Evolutionary conservation across 2,888 invertebrate genomes (phyloP), one percentile per base, ranked within the genome.

Genomic region (Invenusta paracnida): DNA sequence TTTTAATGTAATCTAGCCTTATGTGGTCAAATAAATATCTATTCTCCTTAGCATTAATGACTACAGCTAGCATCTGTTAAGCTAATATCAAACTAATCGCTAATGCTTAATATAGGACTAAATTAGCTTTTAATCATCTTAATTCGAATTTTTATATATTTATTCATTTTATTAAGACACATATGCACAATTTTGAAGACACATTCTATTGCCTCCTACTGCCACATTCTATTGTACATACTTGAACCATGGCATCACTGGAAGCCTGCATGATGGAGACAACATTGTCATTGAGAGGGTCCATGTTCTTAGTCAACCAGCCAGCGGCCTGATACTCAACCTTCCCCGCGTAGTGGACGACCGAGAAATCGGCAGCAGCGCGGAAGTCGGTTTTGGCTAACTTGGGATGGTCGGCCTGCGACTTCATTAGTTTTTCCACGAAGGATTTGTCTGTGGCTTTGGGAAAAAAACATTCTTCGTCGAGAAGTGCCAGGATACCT

Each of bases 281-380:
- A 30, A 99, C 96, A 91, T 99, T 99, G 92, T 99, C 99, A 91
- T 99, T 99, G 88, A 99, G 93, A 0, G 99, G 99, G 91, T 99
- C 99, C 99, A 99, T 99, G 92, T 99, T 99, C 93, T 99, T 99
- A 96, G 98, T 97, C 87, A 99, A 92, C 99, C 99, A 99, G 91
- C 97, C 95, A 82, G 94, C 95, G 0, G 97, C 97, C 17, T 73
- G n/a, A n/a, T 81, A 85, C 86, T 89, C 89, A 88, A 97, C 97
- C 92, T 96, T 96, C 48, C 99, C 99, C 84, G 98, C 98, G 92
- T 99, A 99, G 91, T 99, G 99, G 87, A 98, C 95, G 87, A 99
- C 95, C 29, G 96, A 96, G 90, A 98, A 99, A 91, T 98, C 98
- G 28, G 97, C 96, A 89, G 92, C 90, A 73, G 96, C 94, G 30